Evolutionary conservation across 1,140 invertebrate genomes (phyloP), one percentile per base, ranked within the genome.

Genomic region (Drosophila bipectinata): DNA sequence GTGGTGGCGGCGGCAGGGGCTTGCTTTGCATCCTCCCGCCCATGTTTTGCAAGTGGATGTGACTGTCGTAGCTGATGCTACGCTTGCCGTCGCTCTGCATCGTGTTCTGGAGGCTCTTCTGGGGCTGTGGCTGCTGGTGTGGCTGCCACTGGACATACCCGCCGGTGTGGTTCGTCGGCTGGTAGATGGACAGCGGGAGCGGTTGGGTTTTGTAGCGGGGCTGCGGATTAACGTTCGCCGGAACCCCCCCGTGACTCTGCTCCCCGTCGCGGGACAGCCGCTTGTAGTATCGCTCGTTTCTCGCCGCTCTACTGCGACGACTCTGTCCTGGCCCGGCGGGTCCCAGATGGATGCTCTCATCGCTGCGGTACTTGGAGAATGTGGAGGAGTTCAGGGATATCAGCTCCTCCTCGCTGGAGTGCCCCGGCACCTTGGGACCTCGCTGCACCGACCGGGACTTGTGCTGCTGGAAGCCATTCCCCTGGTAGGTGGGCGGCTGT

Each of bases 251-350:
- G 78, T 93, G 93, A 61, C 94, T 94, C 2, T 94, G 79, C 59
- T 93, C 93, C 18, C 93, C 95, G 62, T 96, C 95, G 37, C 94
- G 93, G 3, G 95, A 96, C 51, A 96, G 92, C 32, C 96, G 92
- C 82, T 96, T 96, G 48, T 96, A 94, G 77, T 96, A 96, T 30
- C 96, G 93, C 90, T 97, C 96, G 49, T 96, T 97, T 73, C 96
- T 93, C 0, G 96, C 95, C 15, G 94, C 94, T 55, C 96, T 93
- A 24, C 94, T 93, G 58, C 92, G 92, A 14, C 93, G 92, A 61
- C 90, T 94, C 14, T 71, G 37, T 93, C 88, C 4, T 93, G 94
- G 26, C 93, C 94, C 44, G 0, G 47, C 47, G 28, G 62, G 41
- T 0, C 93, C 94, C 73, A 93, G 93, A 80, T 93, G 94, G 48